Percentiles rank a stretch among this genome's conserved stretches.
Conservation (phyloP, 2,797 vertebrate genomes). For the Triplophysa bombifrons region DNA sequence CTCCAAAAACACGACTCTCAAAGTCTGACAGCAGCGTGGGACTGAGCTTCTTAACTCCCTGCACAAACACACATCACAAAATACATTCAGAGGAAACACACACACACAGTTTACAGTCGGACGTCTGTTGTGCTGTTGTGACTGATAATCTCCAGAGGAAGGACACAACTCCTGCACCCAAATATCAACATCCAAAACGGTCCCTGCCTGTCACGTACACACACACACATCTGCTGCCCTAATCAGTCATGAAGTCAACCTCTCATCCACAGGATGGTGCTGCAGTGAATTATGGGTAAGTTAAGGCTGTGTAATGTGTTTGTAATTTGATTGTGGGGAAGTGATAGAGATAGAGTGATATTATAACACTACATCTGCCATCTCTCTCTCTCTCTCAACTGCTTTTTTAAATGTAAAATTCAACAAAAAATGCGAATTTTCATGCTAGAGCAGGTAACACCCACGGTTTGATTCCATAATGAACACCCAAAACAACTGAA, state of each 20-base stretch:
- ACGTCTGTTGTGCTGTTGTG: conserved; percentile 13
- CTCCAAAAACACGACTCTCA: conserved; percentile 81
- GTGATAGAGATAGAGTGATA: neutral
- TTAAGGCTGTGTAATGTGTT: conserved; percentile 12
- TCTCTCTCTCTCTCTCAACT: neutral
- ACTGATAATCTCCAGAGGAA: conserved; percentile 56
- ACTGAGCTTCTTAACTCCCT: conserved; percentile 92
- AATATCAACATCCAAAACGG: neutral
- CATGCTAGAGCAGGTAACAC: too few relatives aligned
- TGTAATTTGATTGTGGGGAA: neutral
- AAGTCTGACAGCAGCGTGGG: conserved; percentile 82
- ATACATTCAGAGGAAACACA: neutral
- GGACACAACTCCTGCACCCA: conserved; percentile 30
- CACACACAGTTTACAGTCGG: neutral
- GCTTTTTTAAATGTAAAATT: too few relatives aligned
- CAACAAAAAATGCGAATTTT: too few relatives aligned
- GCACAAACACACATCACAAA: conserved; percentile 38
- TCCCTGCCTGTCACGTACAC: conserved; percentile 2
- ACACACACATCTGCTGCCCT: neutral
- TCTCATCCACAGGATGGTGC: too few relatives aligned
- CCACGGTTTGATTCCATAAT: too few relatives aligned
- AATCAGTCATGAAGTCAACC: too few relatives aligned
- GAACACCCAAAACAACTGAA: too few relatives aligned
- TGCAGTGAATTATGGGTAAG: neutral
- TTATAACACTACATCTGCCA: neutral